Evolutionary conservation across 2,888 invertebrate species (phyloP).

Genomic region (Caenorhabditis doughertyi): DNA sequence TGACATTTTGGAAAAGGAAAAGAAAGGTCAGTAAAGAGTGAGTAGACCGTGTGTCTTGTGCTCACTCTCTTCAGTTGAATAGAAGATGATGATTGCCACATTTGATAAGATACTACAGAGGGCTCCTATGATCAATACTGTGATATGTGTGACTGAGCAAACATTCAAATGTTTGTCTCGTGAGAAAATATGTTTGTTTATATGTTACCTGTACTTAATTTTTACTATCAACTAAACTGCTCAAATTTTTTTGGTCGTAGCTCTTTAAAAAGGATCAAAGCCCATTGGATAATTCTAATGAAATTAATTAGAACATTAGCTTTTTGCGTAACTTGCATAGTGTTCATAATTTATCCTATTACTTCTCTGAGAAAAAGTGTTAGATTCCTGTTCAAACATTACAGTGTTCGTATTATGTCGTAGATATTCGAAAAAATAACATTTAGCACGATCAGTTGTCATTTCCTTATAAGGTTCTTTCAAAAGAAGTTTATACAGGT

Average conservation of each 20-base stretch:
- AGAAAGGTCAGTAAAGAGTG: constrained; percentile 3
- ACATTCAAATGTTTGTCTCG: constrained; percentile 22
- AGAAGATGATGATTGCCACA: constrained; percentile 36
- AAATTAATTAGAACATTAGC: too few species aligned
- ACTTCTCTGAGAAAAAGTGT: too few species aligned
- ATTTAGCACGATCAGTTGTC: too few species aligned
- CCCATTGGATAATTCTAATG: too few species aligned
- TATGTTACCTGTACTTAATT: background rate
- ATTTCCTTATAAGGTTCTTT: too few species aligned
- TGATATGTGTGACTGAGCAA: constrained; percentile 55
- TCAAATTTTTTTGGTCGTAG: too few species aligned
- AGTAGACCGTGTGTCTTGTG: constrained; percentile 58
- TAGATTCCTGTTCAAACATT: too few species aligned
- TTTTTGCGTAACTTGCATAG: background rate
- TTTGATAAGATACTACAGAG: constrained; percentile 56
- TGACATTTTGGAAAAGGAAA: constrained; percentile 16
- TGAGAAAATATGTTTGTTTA: constrained; percentile 1
- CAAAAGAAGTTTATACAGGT: too few species aligned
- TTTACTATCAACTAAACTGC: background rate
- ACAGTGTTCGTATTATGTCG: too few species aligned
- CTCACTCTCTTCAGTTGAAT: constrained; percentile 38
- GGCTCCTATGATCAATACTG: constrained; percentile 50
- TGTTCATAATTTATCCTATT: too few species aligned
- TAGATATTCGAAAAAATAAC: too few species aligned
- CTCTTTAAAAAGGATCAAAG: too few species aligned